Evolutionary conservation across 1,140 invertebrate species (phyloP).

Genomic region (Bilobella aurantiaca): DNA sequence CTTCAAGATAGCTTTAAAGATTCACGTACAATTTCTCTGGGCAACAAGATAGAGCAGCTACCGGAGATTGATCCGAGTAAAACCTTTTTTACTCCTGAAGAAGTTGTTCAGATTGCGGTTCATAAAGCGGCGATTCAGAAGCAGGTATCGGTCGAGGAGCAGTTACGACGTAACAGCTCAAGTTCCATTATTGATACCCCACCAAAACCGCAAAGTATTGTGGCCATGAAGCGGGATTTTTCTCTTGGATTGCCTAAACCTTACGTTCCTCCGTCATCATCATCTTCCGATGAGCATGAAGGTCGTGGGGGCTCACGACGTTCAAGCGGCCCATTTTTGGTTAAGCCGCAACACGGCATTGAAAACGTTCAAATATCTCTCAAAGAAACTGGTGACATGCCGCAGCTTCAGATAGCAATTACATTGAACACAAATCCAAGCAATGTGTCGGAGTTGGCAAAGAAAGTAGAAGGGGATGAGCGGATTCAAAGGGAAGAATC

Average conservation of each 20-base stretch:
- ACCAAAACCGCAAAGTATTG: too few species aligned
- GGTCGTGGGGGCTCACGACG: neutral
- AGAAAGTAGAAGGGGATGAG: neutral
- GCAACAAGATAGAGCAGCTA: constrained; percentile 7
- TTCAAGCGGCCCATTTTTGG: neutral
- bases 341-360: constrained; percentile 14
- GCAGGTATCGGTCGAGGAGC: constrained; percentile 39
- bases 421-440: constrained; percentile 30
- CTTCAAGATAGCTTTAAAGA: too few species aligned
- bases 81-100: constrained; percentile 39
- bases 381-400: constrained; percentile 29
- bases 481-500: neutral
- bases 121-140: constrained; percentile 43
- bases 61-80: constrained; percentile 38
- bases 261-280: constrained; percentile 12
- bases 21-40: constrained; percentile 25
- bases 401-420: constrained; percentile 34
- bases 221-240: constrained; percentile 21
- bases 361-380: constrained; percentile 35
- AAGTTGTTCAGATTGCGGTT: constrained; percentile 42
- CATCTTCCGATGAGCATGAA: neutral
- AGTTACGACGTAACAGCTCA: constrained; percentile 25
- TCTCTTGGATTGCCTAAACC: constrained; percentile 19
- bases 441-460: neutral
- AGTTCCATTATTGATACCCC: constrained; percentile 8